These are phyloP conservation scores for Hephaestus fuliginosus DNA, from an alignment of 2,797 vertebrate genomes.

Conservation along the genomic window DNA sequence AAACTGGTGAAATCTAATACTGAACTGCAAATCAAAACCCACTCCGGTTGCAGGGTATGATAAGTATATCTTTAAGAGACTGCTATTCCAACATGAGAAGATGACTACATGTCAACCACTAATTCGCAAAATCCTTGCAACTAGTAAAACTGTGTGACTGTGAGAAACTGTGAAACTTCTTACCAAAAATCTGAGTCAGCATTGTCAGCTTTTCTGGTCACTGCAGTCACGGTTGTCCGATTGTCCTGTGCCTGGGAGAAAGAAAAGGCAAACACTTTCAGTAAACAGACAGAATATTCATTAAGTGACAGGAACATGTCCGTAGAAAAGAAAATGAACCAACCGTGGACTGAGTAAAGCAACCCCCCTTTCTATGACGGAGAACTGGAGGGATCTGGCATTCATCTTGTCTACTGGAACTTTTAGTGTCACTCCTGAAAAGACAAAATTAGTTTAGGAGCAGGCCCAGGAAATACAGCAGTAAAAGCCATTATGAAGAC, in stretches of 20 bases:
- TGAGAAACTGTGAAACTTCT: constrained; percentile 12
- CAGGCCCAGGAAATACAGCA: not conserved
- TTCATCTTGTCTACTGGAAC: constrained; percentile 50
- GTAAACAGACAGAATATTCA: constrained; percentile 7
- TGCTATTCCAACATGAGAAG: not conserved
- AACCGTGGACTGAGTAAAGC: constrained; percentile 60
- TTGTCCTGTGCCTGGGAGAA: constrained; percentile 58
- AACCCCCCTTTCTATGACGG: constrained; percentile 67
- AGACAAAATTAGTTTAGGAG: constrained; percentile 26
- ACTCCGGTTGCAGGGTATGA: not conserved
- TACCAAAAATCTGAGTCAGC: constrained; percentile 71
- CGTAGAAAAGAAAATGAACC: constrained; percentile 38
- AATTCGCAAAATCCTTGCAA: not conserved
- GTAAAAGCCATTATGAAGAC: not conserved
- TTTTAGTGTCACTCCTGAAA: constrained; percentile 58
- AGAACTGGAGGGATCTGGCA: constrained; percentile 63
- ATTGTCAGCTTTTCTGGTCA: constrained; percentile 22
- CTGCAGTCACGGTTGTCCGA: constrained; percentile 39
- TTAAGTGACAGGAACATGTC: not conserved
- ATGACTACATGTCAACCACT: not conserved
- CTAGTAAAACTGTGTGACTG: too few species aligned
- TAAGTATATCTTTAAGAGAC: not conserved
- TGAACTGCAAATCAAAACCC: not conserved
- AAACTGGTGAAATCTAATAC: too few species aligned
- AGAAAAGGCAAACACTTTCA: constrained; percentile 24